Percentiles rank a stretch among this genome's conserved stretches.
These are phyloP conservation scores for Drosophila anomelani DNA, from an alignment of 2,888 invertebrate species.

Conservation along the genomic window DNA sequence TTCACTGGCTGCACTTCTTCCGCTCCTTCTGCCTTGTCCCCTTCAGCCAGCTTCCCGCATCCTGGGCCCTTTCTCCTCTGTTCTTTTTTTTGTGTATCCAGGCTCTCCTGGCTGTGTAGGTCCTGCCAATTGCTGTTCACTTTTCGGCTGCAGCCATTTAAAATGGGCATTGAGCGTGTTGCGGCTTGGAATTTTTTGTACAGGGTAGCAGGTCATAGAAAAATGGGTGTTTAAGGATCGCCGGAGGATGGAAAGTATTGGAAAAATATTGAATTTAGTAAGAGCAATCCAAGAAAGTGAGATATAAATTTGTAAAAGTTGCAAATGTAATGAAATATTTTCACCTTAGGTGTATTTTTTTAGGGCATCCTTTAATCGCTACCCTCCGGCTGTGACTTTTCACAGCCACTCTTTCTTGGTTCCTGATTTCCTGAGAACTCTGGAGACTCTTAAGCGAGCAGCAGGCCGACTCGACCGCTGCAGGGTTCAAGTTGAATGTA, in stretches of 20 bases:
- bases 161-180: slow-evolving; percentile 64
- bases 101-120: slow-evolving; percentile 13
- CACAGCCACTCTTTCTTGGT: neutral
- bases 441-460: slow-evolving; percentile 11
- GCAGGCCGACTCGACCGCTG: slow-evolving; percentile 21
- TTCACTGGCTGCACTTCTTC: slow-evolving; percentile 42
- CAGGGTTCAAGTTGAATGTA: slow-evolving; percentile 24
- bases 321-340: neutral
- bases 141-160: slow-evolving; percentile 54
- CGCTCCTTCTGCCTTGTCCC: slow-evolving; percentile 6
- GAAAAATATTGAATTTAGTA: neutral
- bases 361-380: slow-evolving; percentile 9
- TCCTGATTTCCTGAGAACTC: neutral
- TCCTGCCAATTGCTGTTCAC: slow-evolving; percentile 48
- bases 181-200: slow-evolving; percentile 32
- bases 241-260: neutral
- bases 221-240: neutral
- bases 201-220: slow-evolving; percentile 8
- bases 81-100: slow-evolving; percentile 10
- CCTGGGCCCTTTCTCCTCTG: neutral
- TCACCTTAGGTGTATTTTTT: too few relatives aligned
- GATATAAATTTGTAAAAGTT: too few relatives aligned
- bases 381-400: neutral
- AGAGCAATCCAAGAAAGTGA: neutral
- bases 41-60: slow-evolving; percentile 2